Base-by-base conservation (phyloP, 2,888 invertebrate genomes). In the Rhyacophila evoluta region DNA sequence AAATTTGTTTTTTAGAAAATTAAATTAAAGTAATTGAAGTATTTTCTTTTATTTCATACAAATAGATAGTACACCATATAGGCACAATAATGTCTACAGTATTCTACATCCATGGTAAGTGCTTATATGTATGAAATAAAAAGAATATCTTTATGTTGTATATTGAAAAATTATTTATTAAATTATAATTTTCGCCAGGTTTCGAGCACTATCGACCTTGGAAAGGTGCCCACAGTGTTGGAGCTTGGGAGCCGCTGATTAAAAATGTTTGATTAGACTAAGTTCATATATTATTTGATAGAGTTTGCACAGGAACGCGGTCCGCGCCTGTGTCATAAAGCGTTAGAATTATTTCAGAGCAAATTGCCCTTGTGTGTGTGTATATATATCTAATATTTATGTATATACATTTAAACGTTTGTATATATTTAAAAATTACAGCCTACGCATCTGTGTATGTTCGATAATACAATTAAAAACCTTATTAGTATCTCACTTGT, bases 311-410 rank as follows among this genome's bases (percentile, higher is more conserved):
- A 70, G 78, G 69, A 67, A 19, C 76, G 87, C 87, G 87, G 87
- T 86, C 85, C 85, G 85, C 87, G 79, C 81, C 81, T 79, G 83
- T 81, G 86, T 86, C 85, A 86, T 88, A 88, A 89, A 89, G 88
- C 88, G 88, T 89, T 88, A 87, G 87, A 87, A 87, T 87, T 87
- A 86, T 86, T 87, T 84, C 83, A 82, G 82, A 83, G 83, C 79
- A 81, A 77, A 72, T 72, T 82, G 78, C 81, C 82, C 79, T 82
- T 79, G 81, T 79, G 80, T 79, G 78, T 77, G 79, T 79, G 81
- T 77, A 74, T 80, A 81, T 81, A 82, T 83, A 81, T 79, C 75
- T 79, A 79, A 75, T 79, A 79, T 75, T 75, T 33, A 36, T 79
- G 55, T 72, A 75, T 72, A 72, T 75, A 69, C 75, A 69, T 33